Conservation (phyloP, 2,113 vertebrate genomes). For the Phocoena phocoena region DNA sequence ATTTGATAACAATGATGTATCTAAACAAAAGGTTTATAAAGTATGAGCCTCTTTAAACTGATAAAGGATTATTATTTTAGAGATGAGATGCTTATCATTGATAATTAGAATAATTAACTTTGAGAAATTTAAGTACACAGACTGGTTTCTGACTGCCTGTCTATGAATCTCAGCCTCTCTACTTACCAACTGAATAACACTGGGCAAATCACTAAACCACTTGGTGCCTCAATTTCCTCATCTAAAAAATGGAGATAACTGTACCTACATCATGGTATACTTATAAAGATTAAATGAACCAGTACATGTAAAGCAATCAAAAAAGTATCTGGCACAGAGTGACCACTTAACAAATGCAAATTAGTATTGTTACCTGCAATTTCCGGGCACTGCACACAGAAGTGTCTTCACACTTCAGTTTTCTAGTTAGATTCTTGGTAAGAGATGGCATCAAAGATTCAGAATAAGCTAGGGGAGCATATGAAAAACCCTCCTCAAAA, state of each 20-base stretch:
- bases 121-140: background rate
- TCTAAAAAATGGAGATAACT: background rate
- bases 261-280: background rate
- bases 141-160: conserved; percentile 12
- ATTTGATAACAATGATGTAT: background rate
- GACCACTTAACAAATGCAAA: background rate
- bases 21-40: conserved; percentile 7
- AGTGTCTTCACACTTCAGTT: conserved; percentile 5
- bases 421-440: conserved; percentile 1
- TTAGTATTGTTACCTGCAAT: background rate
- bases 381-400: background rate
- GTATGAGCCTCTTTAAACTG: background rate
- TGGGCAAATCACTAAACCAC: background rate
- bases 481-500: conserved; percentile 21
- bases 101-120: conserved; percentile 30
- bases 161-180: background rate
- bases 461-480: background rate
- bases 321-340: background rate
- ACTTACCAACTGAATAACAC: background rate
- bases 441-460: background rate
- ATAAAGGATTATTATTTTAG: conserved; percentile 16
- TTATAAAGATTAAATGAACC: conserved; percentile 9
- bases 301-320: conserved; percentile 10
- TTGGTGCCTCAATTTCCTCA: background rate
- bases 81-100: conserved; percentile 16